Conservation (phyloP, 2,113 vertebrate species). For the Hemibates koningsi region DNA sequence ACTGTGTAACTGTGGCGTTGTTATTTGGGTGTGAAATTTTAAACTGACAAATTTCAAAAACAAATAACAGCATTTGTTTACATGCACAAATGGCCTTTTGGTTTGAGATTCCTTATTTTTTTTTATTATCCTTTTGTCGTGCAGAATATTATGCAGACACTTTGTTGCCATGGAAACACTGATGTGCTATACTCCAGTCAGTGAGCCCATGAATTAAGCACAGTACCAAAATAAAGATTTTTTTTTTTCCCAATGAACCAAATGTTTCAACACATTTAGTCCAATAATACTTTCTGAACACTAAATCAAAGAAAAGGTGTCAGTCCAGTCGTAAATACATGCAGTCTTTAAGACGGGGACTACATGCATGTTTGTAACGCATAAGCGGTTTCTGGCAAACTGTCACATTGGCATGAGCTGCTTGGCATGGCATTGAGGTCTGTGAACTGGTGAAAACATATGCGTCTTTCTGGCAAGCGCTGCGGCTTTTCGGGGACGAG, state of each 20-base stretch:
- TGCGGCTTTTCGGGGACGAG: background rate
- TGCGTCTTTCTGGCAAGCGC: background rate
- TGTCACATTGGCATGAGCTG: conserved; percentile 38
- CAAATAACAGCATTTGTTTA: conserved; percentile 1
- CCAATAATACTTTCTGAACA: background rate
- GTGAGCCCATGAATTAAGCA: conserved; percentile 53
- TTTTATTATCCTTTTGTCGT: conserved; percentile 17
- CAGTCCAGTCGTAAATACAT: background rate
- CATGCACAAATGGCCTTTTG: conserved; percentile 32
- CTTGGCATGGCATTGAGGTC: conserved; percentile 21
- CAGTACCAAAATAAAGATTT: conserved; percentile 31
- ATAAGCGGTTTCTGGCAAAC: conserved; percentile 2
- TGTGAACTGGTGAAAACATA: conserved; percentile 6
- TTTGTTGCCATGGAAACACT: conserved; percentile 69
- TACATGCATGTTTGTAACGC: background rate
- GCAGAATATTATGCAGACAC: conserved; percentile 48
- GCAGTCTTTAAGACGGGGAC: background rate
- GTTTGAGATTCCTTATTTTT: conserved; percentile 4
- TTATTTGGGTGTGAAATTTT: background rate
- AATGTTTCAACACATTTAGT: background rate
- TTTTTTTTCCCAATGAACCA: no score
- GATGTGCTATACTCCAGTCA: conserved; percentile 47
- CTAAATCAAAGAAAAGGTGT: background rate
- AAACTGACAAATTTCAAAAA: background rate
- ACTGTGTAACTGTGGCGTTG: background rate